phyloP scores from a whole-genome alignment of 2,888 invertebrate species.

The Mesorhabditis belari region DNA sequence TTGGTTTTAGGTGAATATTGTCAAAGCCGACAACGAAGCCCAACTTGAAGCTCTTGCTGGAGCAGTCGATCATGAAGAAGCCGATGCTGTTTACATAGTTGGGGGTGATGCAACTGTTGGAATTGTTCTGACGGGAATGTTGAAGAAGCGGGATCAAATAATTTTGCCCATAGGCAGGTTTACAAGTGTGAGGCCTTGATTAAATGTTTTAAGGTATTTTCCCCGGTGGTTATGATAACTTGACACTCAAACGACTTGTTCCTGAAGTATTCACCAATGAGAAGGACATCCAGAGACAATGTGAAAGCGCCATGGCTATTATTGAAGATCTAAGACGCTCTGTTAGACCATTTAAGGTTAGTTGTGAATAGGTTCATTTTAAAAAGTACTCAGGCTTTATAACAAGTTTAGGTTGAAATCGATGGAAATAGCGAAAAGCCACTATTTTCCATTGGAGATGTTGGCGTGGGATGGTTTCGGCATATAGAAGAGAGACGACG shows the following conservation, averaged over 20 bases:
- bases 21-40: constrained; percentile 28
- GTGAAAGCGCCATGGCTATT: constrained; percentile 49
- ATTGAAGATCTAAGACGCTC: constrained; percentile 31
- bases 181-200: background rate
- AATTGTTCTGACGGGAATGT: constrained; percentile 38
- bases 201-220: constrained; percentile 34
- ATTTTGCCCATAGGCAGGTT: background rate
- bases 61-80: constrained; percentile 41
- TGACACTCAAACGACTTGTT: constrained; percentile 22
- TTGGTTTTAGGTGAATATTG: background rate
- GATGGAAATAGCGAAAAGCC: constrained; percentile 2
- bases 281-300: constrained; percentile 33
- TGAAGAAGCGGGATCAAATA: constrained; percentile 18
- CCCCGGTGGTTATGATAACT: constrained; percentile 45
- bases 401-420: constrained; percentile 4
- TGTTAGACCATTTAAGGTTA: constrained; percentile 11
- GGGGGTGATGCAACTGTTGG: constrained; percentile 51
- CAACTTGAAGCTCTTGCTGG: constrained; percentile 39
- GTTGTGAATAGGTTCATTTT: constrained; percentile 4
- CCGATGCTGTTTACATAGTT: constrained; percentile 46
- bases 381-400: constrained; percentile 11
- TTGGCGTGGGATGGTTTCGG: constrained; percentile 45
- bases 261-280: constrained; percentile 26
- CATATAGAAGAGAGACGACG: constrained; percentile 43
- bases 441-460: constrained; percentile 28